phyloP scores from a whole-genome alignment of 2,888 invertebrate species.

The Prenolepis imparis region DNA sequence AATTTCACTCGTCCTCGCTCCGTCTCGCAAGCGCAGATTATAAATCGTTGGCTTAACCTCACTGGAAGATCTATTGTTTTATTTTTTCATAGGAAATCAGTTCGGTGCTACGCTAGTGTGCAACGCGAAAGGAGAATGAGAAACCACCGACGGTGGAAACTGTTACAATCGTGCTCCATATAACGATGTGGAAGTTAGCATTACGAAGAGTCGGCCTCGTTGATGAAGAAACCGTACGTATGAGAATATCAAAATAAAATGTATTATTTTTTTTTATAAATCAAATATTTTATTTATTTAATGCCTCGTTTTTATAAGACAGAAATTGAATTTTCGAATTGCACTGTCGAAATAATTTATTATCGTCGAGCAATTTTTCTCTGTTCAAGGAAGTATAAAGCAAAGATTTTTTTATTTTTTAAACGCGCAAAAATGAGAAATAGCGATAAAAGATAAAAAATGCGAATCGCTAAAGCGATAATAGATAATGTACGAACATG shows the following conservation, averaged over 20 bases:
- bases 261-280: background rate
- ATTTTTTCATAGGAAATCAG: constrained; percentile 47
- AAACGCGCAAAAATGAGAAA: background rate
- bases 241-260: background rate
- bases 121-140: constrained; percentile 55
- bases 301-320: background rate
- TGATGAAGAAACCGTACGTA: background rate
- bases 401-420: background rate
- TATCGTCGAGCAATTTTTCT: background rate
- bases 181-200: constrained; percentile 33
- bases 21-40: constrained; percentile 46
- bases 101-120: constrained; percentile 23
- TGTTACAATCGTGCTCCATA: constrained; percentile 58
- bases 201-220: constrained; percentile 29
- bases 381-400: background rate
- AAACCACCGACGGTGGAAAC: constrained; percentile 68
- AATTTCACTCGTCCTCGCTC: constrained; percentile 50
- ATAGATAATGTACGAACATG: constrained; percentile 10
- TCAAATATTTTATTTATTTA: background rate
- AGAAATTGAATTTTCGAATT: background rate
- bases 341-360: background rate
- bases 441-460: constrained; percentile 20
- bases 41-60: constrained; percentile 52
- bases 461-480: background rate
- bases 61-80: constrained; percentile 41